Evolutionary conservation across 2,113 vertebrate genomes (phyloP), one percentile per base, ranked within the genome.

Genomic region (Sinocyclocheilus anshuiensis): DNA sequence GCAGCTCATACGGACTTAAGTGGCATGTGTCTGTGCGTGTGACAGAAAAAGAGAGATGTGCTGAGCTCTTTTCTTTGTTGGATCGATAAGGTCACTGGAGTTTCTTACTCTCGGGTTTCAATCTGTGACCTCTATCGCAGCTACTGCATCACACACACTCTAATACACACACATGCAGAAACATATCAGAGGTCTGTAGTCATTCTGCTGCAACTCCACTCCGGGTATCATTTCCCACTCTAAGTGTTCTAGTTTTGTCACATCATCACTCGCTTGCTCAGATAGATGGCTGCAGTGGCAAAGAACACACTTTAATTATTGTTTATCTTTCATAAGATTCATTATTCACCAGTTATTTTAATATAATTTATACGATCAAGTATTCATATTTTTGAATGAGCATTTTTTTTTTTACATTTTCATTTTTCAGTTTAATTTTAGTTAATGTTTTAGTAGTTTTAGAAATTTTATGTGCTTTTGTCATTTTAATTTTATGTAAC

Each of bases 81-180:
- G 92, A 89, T 94, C 92, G 92, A 94, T 94, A 91, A 36, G 87
- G 90, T 91, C 92, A 86, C 90, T 90, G 93, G 92, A 92, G 92
- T 92, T 92, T 90, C 93, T 90, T 87, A 87, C 45, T 87, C 91
- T 95, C 93, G 88, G 91, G 92, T 95, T 95, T 94, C 93, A 89
- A 92, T 91, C 90, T 90, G 90, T 94, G 93, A 95, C 94, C 93
- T 95, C 92, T 93, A 90, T 83, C 87, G 29, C 59, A 48, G 80
- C 81, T 88, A 85, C 88, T 90, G 50, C 20, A 86, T 88, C 61
- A 63, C n/a, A 63, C 61, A 63, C 55, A 57, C 55, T 45, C 42
- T 10, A 45, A 57, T 18, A 85, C 85, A 53, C 75, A 84, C 84
- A 61, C 82, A 80, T 48, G 55, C 55, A 77, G 9, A 81, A 4